Conservation (phyloP, 1,140 invertebrate species). For the Limonius californicus region DNA sequence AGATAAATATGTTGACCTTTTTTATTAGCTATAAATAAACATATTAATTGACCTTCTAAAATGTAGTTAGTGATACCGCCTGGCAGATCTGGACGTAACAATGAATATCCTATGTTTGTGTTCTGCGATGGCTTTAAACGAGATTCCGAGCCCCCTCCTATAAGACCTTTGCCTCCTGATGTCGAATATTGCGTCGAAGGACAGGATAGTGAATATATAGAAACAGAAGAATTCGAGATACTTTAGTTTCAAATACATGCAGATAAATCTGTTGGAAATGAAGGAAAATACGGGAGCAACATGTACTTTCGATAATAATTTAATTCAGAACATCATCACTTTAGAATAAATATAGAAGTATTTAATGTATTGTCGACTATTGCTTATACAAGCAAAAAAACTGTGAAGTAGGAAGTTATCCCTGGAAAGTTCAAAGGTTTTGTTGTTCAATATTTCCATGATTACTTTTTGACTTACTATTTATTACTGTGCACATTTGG, state of each 20-base stretch:
- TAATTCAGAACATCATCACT: background rate
- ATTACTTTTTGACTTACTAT: no score
- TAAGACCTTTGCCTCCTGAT: constrained; percentile 49
- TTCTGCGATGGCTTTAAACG: constrained; percentile 66
- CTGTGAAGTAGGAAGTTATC: background rate
- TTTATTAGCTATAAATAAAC: constrained; percentile 24
- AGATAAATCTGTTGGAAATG: no score
- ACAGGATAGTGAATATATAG: constrained; percentile 48
- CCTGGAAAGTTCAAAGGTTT: background rate
- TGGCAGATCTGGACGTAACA: constrained; percentile 45
- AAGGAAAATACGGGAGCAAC: no score
- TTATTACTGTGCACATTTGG: no score
- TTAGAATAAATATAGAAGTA: background rate
- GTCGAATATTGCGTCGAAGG: constrained; percentile 53
- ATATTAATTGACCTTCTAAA: no score
- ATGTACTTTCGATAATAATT: background rate
- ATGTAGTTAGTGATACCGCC: constrained; percentile 59
- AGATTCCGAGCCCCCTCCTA: constrained; percentile 50
- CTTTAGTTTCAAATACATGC: constrained; percentile 40
- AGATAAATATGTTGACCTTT: background rate
- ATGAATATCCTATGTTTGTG: constrained; percentile 77
- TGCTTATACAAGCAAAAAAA: no score
- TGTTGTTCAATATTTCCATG: no score
- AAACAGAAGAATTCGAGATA: constrained; percentile 71
- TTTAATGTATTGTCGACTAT: background rate